phyloP scores from a whole-genome alignment of 2,113 vertebrate species.

The Chitala chitala region DNA sequence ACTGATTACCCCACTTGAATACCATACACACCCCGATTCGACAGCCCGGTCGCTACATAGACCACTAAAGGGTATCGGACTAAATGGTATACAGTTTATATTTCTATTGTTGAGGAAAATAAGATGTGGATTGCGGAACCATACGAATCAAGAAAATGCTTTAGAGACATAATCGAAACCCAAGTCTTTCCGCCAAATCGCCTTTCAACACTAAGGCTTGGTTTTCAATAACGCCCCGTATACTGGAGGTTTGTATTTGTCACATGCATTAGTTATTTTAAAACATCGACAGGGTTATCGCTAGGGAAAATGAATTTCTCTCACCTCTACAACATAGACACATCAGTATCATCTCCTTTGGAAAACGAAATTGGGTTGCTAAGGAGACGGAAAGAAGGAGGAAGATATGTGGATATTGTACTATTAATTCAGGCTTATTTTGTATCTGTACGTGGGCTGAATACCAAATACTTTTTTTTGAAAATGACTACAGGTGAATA shows the following conservation, averaged over 20 bases:
- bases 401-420: conserved; percentile 45
- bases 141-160: no score
- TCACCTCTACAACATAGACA: conserved; percentile 31
- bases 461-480: conserved; percentile 33
- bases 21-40: no score
- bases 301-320: no score
- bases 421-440: conserved; percentile 43
- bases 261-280: not conserved
- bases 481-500: conserved; percentile 33
- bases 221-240: not conserved
- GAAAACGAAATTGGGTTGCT: conserved; percentile 50
- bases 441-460: conserved; percentile 42
- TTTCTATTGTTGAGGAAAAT: no score
- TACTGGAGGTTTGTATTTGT: not conserved
- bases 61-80: no score
- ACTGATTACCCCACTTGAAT: no score
- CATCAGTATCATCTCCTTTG: conserved; percentile 48
- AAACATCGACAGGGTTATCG: not conserved
- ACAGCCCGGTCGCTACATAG: no score
- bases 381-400: conserved; percentile 48
- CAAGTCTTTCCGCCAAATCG: no score
- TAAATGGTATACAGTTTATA: no score
- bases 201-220: not conserved
- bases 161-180: no score
- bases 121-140: no score